Conservation (phyloP, 2,888 invertebrate species). For the Embidobia sp. region DNA sequence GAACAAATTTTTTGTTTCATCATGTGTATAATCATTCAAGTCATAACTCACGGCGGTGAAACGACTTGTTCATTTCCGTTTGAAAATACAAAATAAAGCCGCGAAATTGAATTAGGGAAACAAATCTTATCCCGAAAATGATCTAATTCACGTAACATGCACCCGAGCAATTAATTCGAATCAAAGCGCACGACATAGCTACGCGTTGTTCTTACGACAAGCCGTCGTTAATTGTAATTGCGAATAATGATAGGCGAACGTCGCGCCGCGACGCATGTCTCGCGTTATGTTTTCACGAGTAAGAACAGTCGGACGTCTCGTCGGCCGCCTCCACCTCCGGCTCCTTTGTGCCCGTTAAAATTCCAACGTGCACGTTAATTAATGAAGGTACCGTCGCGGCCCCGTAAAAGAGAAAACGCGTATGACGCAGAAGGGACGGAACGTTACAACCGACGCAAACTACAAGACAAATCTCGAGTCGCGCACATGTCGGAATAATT, state of each 20-base stretch:
- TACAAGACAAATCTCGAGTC: slow-evolving; percentile 61
- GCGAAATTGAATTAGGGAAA: neutral
- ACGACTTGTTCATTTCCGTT: neutral
- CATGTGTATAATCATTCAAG: no score
- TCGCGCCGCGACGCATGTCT: slow-evolving; percentile 61
- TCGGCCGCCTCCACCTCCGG: slow-evolving; percentile 53
- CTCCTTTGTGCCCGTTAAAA: slow-evolving; percentile 66
- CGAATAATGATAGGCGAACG: slow-evolving; percentile 61
- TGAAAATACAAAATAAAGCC: neutral
- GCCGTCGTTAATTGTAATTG: slow-evolving; percentile 57
- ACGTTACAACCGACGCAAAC: slow-evolving; percentile 40
- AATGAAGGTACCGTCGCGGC: slow-evolving; percentile 64
- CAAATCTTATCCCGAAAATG: slow-evolving; percentile 15
- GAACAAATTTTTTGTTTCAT: no score
- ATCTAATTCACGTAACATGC: slow-evolving; percentile 30
- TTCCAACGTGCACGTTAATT: slow-evolving; percentile 66
- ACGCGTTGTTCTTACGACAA: slow-evolving; percentile 57
- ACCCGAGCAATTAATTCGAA: slow-evolving; percentile 47
- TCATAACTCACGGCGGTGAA: no score
- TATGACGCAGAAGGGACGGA: slow-evolving; percentile 45
- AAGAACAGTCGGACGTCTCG: slow-evolving; percentile 63
- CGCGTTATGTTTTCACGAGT: slow-evolving; percentile 63
- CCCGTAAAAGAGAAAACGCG: slow-evolving; percentile 51
- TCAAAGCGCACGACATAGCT: slow-evolving; percentile 40
- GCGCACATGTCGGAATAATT: slow-evolving; percentile 60